Evolutionary conservation across 1,140 invertebrate genomes (phyloP).

Genomic region (Bombyx mandarina): DNA sequence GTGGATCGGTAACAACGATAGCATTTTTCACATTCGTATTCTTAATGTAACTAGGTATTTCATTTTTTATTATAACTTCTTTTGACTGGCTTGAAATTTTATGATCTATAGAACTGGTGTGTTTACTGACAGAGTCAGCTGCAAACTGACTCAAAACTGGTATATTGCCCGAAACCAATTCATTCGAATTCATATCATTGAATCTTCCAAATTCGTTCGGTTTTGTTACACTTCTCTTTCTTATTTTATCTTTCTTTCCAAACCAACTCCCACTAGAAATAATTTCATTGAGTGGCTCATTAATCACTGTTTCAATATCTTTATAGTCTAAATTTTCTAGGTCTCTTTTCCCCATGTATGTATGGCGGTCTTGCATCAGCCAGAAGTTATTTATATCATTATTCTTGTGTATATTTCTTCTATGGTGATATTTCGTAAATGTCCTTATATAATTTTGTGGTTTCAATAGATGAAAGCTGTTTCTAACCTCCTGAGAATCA

Average conservation of each 20-base stretch:
- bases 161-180: conserved; percentile 21
- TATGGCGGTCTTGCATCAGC: conserved; percentile 35
- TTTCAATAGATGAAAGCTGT: conserved; percentile 49
- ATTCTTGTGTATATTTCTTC: conserved; percentile 54
- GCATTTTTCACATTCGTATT: conserved; percentile 37
- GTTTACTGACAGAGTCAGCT: conserved; percentile 25
- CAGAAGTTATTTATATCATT: conserved; percentile 38
- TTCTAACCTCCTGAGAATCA: conserved; percentile 41
- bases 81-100: conserved; percentile 20
- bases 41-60: conserved; percentile 27
- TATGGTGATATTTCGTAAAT: conserved; percentile 62
- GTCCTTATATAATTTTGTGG: conserved; percentile 53
- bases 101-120: conserved; percentile 24
- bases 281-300: no score
- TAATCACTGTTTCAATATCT: not conserved
- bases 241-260: not conserved
- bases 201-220: conserved; percentile 1
- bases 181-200: conserved; percentile 21
- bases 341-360: conserved; percentile 32
- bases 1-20: conserved; percentile 22
- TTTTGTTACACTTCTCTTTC: conserved; percentile 27
- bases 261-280: no score
- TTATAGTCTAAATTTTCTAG: not conserved
- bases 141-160: conserved; percentile 27
- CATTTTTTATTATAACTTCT: conserved; percentile 23